Conservation (phyloP, 2,797 vertebrate genomes). For the Xiphophorus birchmanni region DNA sequence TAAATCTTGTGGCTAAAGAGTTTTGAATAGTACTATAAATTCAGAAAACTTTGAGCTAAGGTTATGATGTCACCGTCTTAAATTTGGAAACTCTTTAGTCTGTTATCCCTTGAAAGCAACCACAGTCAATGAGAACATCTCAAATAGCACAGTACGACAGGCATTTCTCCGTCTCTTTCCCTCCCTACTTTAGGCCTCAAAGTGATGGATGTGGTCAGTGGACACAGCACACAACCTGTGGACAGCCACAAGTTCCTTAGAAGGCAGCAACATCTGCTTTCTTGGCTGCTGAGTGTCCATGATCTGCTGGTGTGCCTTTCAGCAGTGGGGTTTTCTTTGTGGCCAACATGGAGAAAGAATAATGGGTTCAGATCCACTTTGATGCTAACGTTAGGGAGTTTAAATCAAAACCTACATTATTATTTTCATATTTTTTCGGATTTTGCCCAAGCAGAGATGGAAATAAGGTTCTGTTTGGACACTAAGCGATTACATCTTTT, state of each 20-base stretch:
- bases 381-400: neutral
- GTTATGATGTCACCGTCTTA: constrained; percentile 36
- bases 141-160: constrained; percentile 9
- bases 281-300: constrained; percentile 31
- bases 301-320: constrained; percentile 20
- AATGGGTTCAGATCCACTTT: neutral
- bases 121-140: constrained; percentile 25
- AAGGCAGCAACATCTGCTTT: constrained; percentile 56
- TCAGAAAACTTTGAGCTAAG: constrained; percentile 11
- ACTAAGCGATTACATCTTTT: neutral
- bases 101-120: constrained; percentile 51
- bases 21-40: constrained; percentile 7
- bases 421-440: neutral
- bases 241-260: constrained; percentile 52
- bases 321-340: constrained; percentile 19
- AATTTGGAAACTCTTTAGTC: constrained; percentile 43
- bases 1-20: neutral
- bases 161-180: constrained; percentile 26
- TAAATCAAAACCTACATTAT: neutral
- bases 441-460: neutral
- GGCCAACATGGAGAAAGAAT: constrained; percentile 10
- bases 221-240: constrained; percentile 57
- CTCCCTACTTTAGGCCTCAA: constrained; percentile 43
- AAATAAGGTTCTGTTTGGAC: neutral
- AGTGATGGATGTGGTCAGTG: constrained; percentile 64